Base-by-base conservation (phyloP, 2,888 invertebrate genomes). In the Dryadula phaetusa region DNA sequence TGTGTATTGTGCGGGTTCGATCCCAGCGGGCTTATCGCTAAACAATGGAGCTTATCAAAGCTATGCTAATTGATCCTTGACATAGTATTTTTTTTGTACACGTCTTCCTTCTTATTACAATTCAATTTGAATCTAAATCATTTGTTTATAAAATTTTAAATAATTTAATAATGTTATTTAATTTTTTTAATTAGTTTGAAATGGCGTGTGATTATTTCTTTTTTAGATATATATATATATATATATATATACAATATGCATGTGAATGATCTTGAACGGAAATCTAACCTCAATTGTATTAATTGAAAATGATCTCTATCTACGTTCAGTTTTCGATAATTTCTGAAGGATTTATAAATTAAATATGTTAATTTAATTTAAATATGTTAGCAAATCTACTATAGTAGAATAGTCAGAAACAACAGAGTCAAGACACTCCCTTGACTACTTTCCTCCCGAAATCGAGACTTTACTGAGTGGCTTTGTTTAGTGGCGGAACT, bases 1-100 rank as follows among this genome's bases (percentile, higher is more conserved):
- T 83, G 84, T 82, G 67, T 79, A 84, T 84, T 84, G 84, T 84
- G 66, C 74, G 37, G 76, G 75, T 82, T 82, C 78, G 82, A 83
- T 79, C 83, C 84, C 78, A 84, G 84, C 76, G 68, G 66, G 72
- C 70, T 78, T 76, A 79, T 73, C 63, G 47, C 49, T 47, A 52
- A 77, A 81, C 82, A 82, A 79, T 82, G 63, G 74, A 8, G 63
- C 67, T 79, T 81, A 80, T 82, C 81, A 71, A 70, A 66, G 69
- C 70, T 76, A 79, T 77, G 73, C 66, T 78, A 76, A 77, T 73
- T 56, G 52, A 72, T 74, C 84, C 84, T 85, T 84, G 83, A 78
- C 79, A 76, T 71, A 66, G 74, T 78, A 69, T 54, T n/a, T 32
- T 71, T 73, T 73, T 63, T 64, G 63, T 16, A 12, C n/a, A n/a